Evolutionary conservation across 2,797 vertebrate species (phyloP).

Genomic region (Vireo griseus): DNA sequence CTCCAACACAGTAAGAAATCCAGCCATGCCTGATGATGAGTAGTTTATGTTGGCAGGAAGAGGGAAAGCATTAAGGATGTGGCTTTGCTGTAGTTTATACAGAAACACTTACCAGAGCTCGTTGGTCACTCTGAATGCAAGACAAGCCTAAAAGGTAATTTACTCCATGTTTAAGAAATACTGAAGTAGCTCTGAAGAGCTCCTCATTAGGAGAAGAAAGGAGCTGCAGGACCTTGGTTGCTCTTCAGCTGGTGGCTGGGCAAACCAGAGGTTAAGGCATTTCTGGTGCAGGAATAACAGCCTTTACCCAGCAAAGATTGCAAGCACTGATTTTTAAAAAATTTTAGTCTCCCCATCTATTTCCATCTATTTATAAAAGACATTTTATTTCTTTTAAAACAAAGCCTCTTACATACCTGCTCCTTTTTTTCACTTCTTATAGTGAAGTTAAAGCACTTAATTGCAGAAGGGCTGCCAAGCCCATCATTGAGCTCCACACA

Average conservation of each 20-base stretch:
- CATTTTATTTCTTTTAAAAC: not conserved
- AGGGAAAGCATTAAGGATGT: slow-evolving; percentile 26
- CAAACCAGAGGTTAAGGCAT: not conserved
- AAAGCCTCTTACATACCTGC: not conserved
- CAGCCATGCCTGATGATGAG: not conserved
- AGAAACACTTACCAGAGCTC: slow-evolving; percentile 30
- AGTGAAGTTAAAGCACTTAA: not conserved
- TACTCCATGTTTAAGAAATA: not conserved
- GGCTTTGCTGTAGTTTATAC: slow-evolving; percentile 21
- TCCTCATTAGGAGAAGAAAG: not conserved
- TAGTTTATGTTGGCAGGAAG: not conserved
- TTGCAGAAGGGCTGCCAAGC: not conserved
- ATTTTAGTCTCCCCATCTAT: not conserved
- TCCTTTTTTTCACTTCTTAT: not conserved
- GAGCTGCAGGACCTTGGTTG: not conserved
- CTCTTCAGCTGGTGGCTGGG: not conserved
- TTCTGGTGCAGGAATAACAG: slow-evolving; percentile 1
- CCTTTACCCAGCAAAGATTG: not conserved
- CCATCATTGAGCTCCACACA: not conserved
- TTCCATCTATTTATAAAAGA: not conserved
- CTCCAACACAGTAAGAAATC: not conserved
- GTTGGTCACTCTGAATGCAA: not conserved
- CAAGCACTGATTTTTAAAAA: not conserved
- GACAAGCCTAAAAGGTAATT: not conserved
- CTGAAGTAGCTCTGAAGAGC: not conserved